Evolutionary conservation across 1,140 invertebrate genomes (phyloP).

Genomic region (Heliconius congener): DNA sequence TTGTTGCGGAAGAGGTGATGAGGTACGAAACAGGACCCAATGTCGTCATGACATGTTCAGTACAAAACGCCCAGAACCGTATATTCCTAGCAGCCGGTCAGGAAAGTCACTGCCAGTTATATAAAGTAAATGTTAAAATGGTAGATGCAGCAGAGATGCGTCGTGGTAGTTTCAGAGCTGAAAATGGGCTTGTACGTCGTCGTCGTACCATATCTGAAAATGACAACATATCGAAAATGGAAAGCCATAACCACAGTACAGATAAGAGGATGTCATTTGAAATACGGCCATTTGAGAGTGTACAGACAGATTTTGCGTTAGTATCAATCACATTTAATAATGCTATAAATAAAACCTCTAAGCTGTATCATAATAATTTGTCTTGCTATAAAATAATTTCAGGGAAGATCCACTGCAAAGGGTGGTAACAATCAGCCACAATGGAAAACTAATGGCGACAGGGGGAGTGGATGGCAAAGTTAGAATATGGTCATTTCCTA

Average conservation of each 20-base stretch:
- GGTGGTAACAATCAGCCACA: constrained; percentile 90
- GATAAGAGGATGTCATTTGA: constrained; percentile 86
- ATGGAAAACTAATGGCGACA: constrained; percentile 91
- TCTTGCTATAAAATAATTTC: constrained; percentile 36
- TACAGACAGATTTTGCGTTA: constrained; percentile 91
- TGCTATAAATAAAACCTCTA: background rate
- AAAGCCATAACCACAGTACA: constrained; percentile 71
- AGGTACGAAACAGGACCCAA: constrained; percentile 93
- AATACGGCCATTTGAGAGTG: constrained; percentile 87
- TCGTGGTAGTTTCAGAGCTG: constrained; percentile 75
- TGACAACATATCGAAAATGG: constrained; percentile 74
- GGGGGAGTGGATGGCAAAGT: constrained; percentile 95
- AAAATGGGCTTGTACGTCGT: constrained; percentile 74
- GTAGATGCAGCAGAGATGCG: constrained; percentile 77
- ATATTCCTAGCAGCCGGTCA: constrained; percentile 93
- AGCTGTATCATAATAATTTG: background rate
- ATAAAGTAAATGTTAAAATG: constrained; percentile 89
- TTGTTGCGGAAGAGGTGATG: constrained; percentile 92
- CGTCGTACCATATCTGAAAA: constrained; percentile 72
- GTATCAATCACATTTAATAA: constrained; percentile 21
- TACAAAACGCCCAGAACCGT: constrained; percentile 81
- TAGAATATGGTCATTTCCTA: constrained; percentile 94
- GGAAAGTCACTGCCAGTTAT: constrained; percentile 95
- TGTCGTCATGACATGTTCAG: constrained; percentile 95
- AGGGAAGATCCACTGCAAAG: constrained; percentile 91